phyloP scores from a whole-genome alignment of 2,888 invertebrate species.

The Anthoptus insignis region DNA sequence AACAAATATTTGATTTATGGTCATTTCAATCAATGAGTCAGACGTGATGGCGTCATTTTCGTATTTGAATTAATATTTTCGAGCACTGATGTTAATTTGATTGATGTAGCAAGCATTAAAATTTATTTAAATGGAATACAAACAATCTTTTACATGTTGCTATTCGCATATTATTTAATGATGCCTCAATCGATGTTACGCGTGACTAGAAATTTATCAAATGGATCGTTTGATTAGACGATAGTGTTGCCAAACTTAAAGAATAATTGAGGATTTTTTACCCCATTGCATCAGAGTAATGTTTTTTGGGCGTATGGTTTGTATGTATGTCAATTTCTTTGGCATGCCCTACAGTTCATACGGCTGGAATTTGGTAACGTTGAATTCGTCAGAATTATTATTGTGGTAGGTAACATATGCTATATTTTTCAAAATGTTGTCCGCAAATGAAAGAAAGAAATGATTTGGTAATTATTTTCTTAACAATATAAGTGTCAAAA shows the following conservation, averaged over 20 bases:
- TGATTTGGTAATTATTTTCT: no score
- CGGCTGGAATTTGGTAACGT: no score
- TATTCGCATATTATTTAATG: constrained; percentile 27
- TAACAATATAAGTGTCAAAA: no score
- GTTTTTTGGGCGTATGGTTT: no score
- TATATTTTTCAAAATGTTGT: no score
- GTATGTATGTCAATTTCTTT: no score
- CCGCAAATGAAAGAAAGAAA: no score
- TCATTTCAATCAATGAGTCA: constrained; percentile 28
- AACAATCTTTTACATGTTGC: constrained; percentile 10
- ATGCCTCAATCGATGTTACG: constrained; percentile 16
- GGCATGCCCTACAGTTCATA: no score
- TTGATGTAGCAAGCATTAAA: constrained; percentile 22
- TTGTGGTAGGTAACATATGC: no score
- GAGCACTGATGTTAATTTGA: constrained; percentile 31
- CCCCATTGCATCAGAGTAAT: no score
- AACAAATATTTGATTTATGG: constrained; percentile 29
- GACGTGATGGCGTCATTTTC: constrained; percentile 28
- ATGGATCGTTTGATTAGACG: not conserved
- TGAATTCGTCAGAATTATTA: no score
- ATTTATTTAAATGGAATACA: constrained; percentile 23
- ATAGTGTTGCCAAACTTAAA: not conserved
- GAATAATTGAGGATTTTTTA: not conserved
- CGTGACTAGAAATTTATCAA: constrained; percentile 15
- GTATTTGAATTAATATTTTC: constrained; percentile 27